These are phyloP conservation scores for Artibeus jamaicensis DNA, from an alignment of 2,797 vertebrate species.

Conservation along the genomic window DNA sequence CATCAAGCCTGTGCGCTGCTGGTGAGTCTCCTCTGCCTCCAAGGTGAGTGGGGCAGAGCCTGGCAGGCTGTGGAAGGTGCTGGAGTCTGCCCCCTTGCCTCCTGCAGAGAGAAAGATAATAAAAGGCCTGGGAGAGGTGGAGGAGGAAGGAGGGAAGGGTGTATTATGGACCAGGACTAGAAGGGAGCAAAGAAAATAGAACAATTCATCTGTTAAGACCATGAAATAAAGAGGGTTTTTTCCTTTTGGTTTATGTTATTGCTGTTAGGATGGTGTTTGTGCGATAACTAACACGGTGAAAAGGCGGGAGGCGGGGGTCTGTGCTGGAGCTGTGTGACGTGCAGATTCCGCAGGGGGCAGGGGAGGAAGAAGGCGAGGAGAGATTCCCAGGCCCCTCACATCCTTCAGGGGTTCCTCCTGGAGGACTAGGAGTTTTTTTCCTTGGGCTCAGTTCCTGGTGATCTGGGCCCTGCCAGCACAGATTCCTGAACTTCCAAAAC, in stretches of 20 bases:
- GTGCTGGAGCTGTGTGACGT: neutral
- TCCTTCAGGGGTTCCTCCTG: neutral
- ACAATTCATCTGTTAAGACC: neutral
- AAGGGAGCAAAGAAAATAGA: neutral
- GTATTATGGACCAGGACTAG: neutral
- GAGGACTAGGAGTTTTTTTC: neutral
- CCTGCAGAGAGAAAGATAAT: neutral
- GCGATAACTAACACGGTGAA: neutral
- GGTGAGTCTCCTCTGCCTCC: neutral
- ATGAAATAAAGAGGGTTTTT: neutral
- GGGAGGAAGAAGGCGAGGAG: rapidly evolving
- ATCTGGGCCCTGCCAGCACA: neutral
- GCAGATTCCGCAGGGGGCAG: neutral
- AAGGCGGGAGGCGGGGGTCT: neutral
- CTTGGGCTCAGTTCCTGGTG: neutral
- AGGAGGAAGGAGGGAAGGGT: neutral
- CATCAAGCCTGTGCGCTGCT: neutral
- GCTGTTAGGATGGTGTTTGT: neutral
- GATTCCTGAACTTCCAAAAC: slow-evolving; percentile 18
- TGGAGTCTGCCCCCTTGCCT: neutral
- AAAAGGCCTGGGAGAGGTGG: neutral
- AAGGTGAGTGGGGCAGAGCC: neutral
- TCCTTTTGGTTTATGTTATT: slow-evolving; percentile 19
- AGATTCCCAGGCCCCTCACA: neutral
- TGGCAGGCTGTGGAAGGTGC: neutral